Evolutionary conservation across 2,797 vertebrate genomes (phyloP), one percentile per base, ranked within the genome.

Genomic region (Benthosema pterotum): DNA sequence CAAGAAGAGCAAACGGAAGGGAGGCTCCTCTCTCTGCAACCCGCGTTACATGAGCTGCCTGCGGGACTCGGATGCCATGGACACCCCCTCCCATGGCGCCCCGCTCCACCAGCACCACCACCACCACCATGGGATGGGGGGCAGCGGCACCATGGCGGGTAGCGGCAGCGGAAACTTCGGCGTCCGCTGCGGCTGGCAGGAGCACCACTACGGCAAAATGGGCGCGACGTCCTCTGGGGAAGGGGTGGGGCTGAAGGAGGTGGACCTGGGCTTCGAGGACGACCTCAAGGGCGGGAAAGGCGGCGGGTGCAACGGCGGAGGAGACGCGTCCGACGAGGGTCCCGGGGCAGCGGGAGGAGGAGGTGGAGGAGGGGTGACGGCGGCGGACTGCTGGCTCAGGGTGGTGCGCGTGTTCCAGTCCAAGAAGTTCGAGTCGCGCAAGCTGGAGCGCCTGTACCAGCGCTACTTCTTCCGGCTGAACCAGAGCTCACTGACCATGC

Each of bases 381-480:
- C 92, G 0, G 83, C 82, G 0, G 94, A 95, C 63, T 96, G 94
- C 81, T 94, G 97, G 95, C 91, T 78, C 57, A 90, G 91, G 11
- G 91, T 98, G 71, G 90, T 91, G 50, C 94, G 85, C 69, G 94
- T 98, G 63, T 98, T 98, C 83, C 95, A 95, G 87, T 97, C 97
- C 0, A 98, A 98, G 81, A 97, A 95, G 70, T 99, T 98, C 88
- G 96, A 94, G 79, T 98, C 97, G 0, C 90, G 94, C 82, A 99
- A 98, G 79, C 91, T 98, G 92, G 97, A 98, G 87, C 93, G 96
- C 6, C 93, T 99, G 11, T 98, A 99, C 92, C 97, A 98, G 89
- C 95, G 97, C 57, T 98, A 98, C 91, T 98, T 98, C 88, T 98
- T 98, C 83, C 93, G 96, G 83, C 95, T 98, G 88, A 98, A 98